Evolutionary conservation across 2,113 vertebrate species (phyloP).

Genomic region (Spilogale gracilis): DNA sequence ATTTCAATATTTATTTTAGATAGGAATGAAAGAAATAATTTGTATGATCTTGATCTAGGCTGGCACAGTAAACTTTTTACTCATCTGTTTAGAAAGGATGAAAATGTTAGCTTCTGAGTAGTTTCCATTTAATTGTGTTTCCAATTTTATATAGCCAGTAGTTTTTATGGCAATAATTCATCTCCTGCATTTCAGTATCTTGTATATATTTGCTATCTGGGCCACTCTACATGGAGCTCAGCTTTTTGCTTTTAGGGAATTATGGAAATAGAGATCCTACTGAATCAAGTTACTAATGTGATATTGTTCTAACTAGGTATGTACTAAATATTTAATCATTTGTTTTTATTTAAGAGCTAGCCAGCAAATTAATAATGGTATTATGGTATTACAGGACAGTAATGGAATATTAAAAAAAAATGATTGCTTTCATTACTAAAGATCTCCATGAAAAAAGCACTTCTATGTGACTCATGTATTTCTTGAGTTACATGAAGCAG

Average conservation of each 20-base stretch:
- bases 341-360: conserved; percentile 67
- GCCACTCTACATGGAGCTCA: neutral
- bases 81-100: neutral
- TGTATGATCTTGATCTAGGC: neutral
- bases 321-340: conserved; percentile 26
- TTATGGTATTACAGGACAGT: neutral
- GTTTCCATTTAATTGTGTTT: neutral
- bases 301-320: conserved; percentile 26
- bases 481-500: neutral
- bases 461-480: neutral
- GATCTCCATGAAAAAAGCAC: neutral
- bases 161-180: conserved; percentile 10
- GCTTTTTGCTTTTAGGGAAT: neutral
- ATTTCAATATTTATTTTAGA: conserved; percentile 37
- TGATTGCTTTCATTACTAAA: neutral
- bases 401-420: conserved; percentile 1
- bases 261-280: neutral
- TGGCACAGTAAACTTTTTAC: neutral
- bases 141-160: neutral
- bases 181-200: neutral
- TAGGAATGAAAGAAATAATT: neutral
- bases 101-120: neutral
- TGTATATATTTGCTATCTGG: neutral
- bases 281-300: conserved; percentile 25
- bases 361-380: conserved; percentile 45